A percentile compares a stretch with the other conserved stretches of the same genome.
These are phyloP conservation scores for Micromesistius poutassou DNA, from an alignment of 2,797 vertebrate genomes.

Conservation along the genomic window DNA sequence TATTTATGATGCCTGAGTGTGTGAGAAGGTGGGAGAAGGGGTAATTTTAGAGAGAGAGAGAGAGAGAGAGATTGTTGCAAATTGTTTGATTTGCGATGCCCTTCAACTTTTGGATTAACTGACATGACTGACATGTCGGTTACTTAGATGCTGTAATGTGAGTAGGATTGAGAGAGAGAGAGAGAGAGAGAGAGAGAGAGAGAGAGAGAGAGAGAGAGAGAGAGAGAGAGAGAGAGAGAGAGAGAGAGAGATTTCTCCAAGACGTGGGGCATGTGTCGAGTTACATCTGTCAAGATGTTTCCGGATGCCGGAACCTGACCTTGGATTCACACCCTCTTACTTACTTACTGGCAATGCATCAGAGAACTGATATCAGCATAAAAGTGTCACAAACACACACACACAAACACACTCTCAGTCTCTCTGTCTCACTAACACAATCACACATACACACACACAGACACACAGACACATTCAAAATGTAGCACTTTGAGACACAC, in stretches of 20 bases:
- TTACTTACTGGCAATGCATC: constrained; percentile 41
- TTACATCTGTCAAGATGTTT: constrained; percentile 63
- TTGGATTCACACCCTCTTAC: constrained; percentile 54
- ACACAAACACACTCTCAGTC: no score
- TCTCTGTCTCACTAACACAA: no score
- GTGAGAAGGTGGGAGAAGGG: no score
- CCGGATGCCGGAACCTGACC: constrained; percentile 62
- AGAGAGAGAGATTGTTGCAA: no score
- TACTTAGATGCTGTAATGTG: no score
- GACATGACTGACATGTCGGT: no score
- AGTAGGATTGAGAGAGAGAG: not conserved
- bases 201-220: not conserved
- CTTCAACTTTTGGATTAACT: no score
- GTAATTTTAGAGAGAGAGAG: no score
- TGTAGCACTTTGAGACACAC: not conserved
- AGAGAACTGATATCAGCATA: constrained; percentile 12
- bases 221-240: constrained; percentile 6
- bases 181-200: not conserved
- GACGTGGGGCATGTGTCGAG: constrained; percentile 43
- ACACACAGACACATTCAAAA: not conserved
- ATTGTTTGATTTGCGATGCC: no score
- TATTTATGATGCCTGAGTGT: not conserved
- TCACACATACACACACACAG: not conserved
- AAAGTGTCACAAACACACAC: constrained; percentile 14
- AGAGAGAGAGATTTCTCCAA: constrained; percentile 31